Base-by-base conservation (phyloP, 1,140 invertebrate species). In the Pectinophora gossypiella region DNA sequence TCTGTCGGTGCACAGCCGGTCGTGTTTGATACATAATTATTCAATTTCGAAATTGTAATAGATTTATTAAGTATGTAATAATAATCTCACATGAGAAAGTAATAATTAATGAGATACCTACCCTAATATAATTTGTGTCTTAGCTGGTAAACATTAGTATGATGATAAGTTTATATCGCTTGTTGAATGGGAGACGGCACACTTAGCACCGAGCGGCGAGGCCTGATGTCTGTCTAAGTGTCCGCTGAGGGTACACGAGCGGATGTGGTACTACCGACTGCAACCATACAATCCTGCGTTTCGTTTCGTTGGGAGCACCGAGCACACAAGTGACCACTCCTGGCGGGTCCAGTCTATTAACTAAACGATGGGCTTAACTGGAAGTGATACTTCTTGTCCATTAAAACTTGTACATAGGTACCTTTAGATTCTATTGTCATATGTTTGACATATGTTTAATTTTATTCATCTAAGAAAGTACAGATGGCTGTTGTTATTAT, bases 401-500 rank as follows among this genome's bases (percentile, higher is more conserved):
- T 67, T 78, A 60, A 74, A 66, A 64, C 66, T 72, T 83, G 77
- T 87, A 84, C 67, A 86, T 86, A 85, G 64, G 63, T 76, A 80
- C 71, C 76, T 79, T 75, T 85, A 85, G 81, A 85, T 77, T 85
- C 68, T 86, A 86, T 78, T 76, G 83, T 81, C 83, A 83, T 85
- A 86, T 85, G 83, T 87, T 82, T 82, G 76, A 85, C 83, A 83
- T 86, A 85, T 86, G 83, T 83, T 85, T 87, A 85, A 84, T 87
- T 85, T 87, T 85, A 87, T 87, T 86, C 83, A 80, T 87, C 81
- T 85, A 87, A 81, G 76, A 77, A 84, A 86, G 84, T 87, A 87
- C 84, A 87, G 81, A 85, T 84, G 84, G 84, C 84, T 87, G 84
- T 87, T 87, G 84, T 87, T 87, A 87, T 87, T 86, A 84, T 86